phyloP scores from a whole-genome alignment of 2,113 vertebrate genomes.

The Peucedramus taeniatus region DNA sequence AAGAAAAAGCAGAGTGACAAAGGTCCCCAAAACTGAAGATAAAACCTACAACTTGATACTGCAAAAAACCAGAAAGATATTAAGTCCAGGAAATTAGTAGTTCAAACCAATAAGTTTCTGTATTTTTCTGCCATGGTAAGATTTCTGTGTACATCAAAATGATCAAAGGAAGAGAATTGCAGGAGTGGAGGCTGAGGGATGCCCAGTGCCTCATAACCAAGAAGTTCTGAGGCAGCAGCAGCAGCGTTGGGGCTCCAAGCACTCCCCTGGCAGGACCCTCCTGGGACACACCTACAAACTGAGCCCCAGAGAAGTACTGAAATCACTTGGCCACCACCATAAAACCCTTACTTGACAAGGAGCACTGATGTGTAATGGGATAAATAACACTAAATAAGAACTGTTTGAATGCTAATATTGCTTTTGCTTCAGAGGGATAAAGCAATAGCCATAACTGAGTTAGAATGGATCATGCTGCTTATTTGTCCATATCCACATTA shows the following conservation, averaged over 20 bases:
- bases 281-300: background rate
- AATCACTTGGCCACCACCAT: background rate
- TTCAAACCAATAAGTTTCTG: background rate
- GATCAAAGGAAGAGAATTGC: background rate
- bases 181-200: background rate
- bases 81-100: background rate
- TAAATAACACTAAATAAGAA: background rate
- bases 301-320: background rate
- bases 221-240: background rate
- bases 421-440: background rate
- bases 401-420: background rate
- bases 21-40: background rate
- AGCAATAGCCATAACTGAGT: background rate
- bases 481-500: background rate
- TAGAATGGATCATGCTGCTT: background rate
- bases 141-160: background rate
- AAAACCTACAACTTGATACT: background rate
- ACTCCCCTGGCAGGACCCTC: background rate
- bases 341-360: background rate
- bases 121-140: background rate
- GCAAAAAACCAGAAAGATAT: background rate
- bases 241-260: background rate
- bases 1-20: background rate
- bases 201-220: background rate
- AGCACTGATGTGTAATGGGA: background rate